Evolutionary conservation across 2,888 invertebrate genomes (phyloP), one percentile per base, ranked within the genome.

Genomic region (Drosophila emarginata): DNA sequence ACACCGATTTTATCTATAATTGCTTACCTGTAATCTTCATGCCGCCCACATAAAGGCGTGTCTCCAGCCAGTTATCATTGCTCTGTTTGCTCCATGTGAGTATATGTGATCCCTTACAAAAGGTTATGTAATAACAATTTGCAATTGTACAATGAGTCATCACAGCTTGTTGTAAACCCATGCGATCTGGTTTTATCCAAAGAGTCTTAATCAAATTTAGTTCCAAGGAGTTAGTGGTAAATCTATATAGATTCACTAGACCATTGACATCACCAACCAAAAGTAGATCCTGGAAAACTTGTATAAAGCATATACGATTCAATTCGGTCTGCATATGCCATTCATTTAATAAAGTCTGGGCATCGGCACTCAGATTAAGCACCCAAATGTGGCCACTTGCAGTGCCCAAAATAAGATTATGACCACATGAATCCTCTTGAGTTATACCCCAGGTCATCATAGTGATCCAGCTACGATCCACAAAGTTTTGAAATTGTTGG

Each of bases 151-250:
- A 75, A 21, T 70, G 64, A 0, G 73, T 67, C 2, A 90, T 81
- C 18, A 79, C 53, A 6, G 85, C 81, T 52, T 83, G 72, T 12
- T 87, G 87, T 36, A 89, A 73, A 0, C 78, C 73, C 73, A 91
- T 82, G 28, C 84, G 84, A 81, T 91, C 91, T 0, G 78, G 58
- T 32, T 77, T 88, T 14, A 67, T 67, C 91, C 91, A 91, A 4
- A 91, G 68, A n/a, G 74, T 77, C 6, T 80, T 82, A 0, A 81
- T 52, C 51, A 88, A 64, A 2, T 21, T 23, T 0, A 90, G 23
- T 4, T 45, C 60, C 4, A 52, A 64, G 2, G 50, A 53, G 0
- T 11, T 54, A 0, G 28, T 4, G 0, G 63, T 57, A 0, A 86
- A 56, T 54, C 74, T 74, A 37, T 88, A 88, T 5, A 90, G 56